A percentile compares a stretch with the other conserved stretches of the same genome.
Evolutionary conservation across 2,888 invertebrate species (phyloP).

Genomic region (Meteorus colon): DNA sequence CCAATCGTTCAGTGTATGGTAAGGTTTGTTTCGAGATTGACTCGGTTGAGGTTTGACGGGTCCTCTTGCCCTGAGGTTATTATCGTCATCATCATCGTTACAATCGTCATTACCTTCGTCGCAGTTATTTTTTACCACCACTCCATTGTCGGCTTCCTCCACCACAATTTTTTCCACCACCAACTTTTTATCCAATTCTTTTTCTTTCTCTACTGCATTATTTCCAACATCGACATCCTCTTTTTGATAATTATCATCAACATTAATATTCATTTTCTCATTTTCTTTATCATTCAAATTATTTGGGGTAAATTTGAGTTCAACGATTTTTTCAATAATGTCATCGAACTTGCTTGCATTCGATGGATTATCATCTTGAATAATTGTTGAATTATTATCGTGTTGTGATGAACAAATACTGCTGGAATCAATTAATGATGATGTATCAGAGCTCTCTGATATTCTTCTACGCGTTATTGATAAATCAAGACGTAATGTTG

Average conservation of each 20-base stretch:
- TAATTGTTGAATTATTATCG: slow-evolving; percentile 22
- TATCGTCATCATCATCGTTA: slow-evolving; percentile 44
- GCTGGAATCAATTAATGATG: slow-evolving; percentile 43
- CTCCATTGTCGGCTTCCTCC: slow-evolving; percentile 30
- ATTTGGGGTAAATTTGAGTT: slow-evolving; percentile 45
- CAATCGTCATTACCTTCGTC: slow-evolving; percentile 10
- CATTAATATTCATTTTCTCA: slow-evolving; percentile 35
- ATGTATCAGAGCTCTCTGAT: slow-evolving; percentile 44
- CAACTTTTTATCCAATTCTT: slow-evolving; percentile 11
- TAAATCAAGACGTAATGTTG: slow-evolving; percentile 29
- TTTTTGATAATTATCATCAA: slow-evolving; percentile 11
- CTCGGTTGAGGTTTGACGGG: slow-evolving; percentile 56
- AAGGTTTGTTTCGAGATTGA: slow-evolving; percentile 53
- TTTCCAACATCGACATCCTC: slow-evolving; percentile 36
- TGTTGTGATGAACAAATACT: background rate
- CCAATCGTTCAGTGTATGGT: slow-evolving; percentile 49
- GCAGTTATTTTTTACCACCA: slow-evolving; percentile 3
- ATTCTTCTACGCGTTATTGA: slow-evolving; percentile 39
- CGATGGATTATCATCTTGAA: slow-evolving; percentile 26
- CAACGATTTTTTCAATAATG: slow-evolving; percentile 56
- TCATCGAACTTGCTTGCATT: slow-evolving; percentile 50
- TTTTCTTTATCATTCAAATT: slow-evolving; percentile 23
- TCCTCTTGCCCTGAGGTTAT: slow-evolving; percentile 59
- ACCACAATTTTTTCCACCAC: slow-evolving; percentile 16
- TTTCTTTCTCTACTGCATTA: slow-evolving; percentile 34